phyloP scores from a whole-genome alignment of 2,888 invertebrate species.

The Teinopalpus imperialis region DNA sequence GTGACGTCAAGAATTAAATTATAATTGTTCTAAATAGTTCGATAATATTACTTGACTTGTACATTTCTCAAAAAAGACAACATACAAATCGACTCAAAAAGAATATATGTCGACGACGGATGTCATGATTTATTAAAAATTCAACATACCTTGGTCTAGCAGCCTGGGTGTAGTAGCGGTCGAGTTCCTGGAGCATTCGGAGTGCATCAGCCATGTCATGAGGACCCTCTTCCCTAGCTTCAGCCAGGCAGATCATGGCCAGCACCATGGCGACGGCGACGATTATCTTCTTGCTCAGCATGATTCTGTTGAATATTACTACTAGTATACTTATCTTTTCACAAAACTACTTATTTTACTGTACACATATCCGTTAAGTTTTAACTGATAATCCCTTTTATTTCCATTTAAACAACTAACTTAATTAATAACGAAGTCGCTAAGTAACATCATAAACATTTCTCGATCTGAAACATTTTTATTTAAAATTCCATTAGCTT shows the following conservation, averaged over 20 bases:
- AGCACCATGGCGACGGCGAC: constrained; percentile 58
- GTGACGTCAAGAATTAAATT: too few relatives aligned
- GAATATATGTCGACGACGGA: too few relatives aligned
- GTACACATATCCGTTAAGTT: too few relatives aligned
- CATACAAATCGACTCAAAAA: too few relatives aligned
- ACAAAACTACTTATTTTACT: too few relatives aligned
- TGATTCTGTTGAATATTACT: constrained; percentile 38
- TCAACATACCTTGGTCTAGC: constrained; percentile 83
- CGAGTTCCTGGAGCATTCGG: constrained; percentile 85
- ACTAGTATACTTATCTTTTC: too few relatives aligned
- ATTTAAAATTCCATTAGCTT: constrained; percentile 11
- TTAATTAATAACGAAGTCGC: background rate
- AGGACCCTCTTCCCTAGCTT: constrained; percentile 75
- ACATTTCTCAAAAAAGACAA: too few relatives aligned
- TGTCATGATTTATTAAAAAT: background rate
- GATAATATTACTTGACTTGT: too few relatives aligned
- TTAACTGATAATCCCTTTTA: too few relatives aligned
- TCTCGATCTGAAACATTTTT: constrained; percentile 7
- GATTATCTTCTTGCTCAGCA: constrained; percentile 68
- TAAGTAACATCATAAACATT: constrained; percentile 15
- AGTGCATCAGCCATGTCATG: constrained; percentile 85
- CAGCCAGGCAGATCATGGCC: constrained; percentile 59
- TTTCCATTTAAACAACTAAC: too few relatives aligned
- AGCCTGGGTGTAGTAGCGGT: constrained; percentile 85
- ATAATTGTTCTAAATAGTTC: too few relatives aligned